A percentile compares a stretch with the other conserved stretches of the same genome.
These are phyloP conservation scores for Lontra canadensis DNA, from an alignment of 2,113 vertebrate genomes.

Conservation along the genomic window DNA sequence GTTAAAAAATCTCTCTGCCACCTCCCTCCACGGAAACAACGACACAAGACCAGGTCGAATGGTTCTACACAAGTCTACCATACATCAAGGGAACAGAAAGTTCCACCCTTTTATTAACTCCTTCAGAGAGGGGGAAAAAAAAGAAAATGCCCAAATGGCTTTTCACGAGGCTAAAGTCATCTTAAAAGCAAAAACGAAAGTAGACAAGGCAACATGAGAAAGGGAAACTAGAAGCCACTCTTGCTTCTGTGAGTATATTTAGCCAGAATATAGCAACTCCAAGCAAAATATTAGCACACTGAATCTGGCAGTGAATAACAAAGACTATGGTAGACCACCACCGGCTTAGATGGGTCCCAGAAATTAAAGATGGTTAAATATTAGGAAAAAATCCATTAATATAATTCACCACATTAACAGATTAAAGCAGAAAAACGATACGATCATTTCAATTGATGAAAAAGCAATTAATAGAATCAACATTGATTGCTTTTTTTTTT, in stretches of 20 bases:
- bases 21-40: neutral
- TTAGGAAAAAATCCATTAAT: neutral
- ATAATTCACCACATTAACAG: neutral
- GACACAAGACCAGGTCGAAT: neutral
- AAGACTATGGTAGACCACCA: neutral
- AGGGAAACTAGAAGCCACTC: neutral
- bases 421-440: neutral
- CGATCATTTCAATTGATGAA: neutral
- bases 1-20: neutral
- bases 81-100: neutral
- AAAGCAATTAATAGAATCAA: neutral
- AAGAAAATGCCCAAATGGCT: neutral
- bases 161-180: neutral
- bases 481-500: neutral
- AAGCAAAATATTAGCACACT: neutral
- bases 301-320: neutral
- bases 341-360: neutral
- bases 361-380: neutral
- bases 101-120: neutral
- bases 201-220: neutral
- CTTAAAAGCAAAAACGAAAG: neutral
- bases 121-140: neutral
- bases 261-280: neutral
- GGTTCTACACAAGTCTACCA: neutral
- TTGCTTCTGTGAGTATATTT: neutral